These are phyloP conservation scores for Trissoscelio sp. DNA, from an alignment of 2,888 invertebrate species.

Conservation along the genomic window DNA sequence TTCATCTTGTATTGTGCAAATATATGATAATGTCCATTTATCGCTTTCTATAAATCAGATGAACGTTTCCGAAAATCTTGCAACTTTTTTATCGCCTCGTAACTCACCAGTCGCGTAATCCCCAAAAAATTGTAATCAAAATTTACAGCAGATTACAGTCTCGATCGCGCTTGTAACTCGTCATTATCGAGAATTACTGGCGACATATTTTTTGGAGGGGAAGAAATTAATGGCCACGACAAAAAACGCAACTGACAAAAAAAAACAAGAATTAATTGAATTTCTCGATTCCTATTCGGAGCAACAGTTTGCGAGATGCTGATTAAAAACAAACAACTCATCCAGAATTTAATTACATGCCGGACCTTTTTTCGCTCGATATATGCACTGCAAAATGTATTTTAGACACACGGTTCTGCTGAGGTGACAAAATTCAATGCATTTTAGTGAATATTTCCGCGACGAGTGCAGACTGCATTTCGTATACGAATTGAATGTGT, in stretches of 20 bases:
- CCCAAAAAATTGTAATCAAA: constrained; percentile 27
- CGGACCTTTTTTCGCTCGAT: constrained; percentile 1
- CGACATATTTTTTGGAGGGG: constrained; percentile 43
- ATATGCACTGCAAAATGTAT: constrained; percentile 26
- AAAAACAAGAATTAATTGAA: constrained; percentile 50
- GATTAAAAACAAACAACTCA: constrained; percentile 61
- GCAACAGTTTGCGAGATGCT: constrained; percentile 45
- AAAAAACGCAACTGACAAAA: not conserved
- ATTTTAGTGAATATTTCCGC: constrained; percentile 52
- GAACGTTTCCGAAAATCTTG: constrained; percentile 22
- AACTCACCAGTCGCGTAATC: constrained; percentile 18
- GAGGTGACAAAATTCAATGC: constrained; percentile 50
- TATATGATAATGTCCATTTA: constrained; percentile 31
- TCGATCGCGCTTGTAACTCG: constrained; percentile 17
- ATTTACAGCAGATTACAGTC: constrained; percentile 38
- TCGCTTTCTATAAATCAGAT: constrained; percentile 38
- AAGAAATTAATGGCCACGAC: constrained; percentile 18
- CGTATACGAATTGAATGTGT: constrained; percentile 24
- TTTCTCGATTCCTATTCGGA: constrained; percentile 30
- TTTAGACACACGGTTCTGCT: constrained; percentile 13
- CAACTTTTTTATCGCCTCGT: constrained; percentile 21
- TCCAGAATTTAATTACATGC: constrained; percentile 51
- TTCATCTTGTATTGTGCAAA: constrained; percentile 29
- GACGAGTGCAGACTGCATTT: constrained; percentile 28
- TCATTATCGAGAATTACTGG: constrained; percentile 44